Conservation (phyloP, 2,888 invertebrate genomes). For the Netelia fuscicornis region DNA sequence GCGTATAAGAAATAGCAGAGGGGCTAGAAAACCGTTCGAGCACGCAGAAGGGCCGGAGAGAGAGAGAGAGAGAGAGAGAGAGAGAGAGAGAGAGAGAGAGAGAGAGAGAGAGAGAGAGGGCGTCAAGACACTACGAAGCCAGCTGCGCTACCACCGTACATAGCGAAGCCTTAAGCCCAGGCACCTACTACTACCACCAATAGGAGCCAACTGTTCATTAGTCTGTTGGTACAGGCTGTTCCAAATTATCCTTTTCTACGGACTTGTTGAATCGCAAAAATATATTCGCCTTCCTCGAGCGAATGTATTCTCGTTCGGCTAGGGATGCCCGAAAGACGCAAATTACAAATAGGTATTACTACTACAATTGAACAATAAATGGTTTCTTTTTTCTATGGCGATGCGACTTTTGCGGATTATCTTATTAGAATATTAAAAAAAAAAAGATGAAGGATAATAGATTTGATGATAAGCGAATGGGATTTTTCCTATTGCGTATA, state of each 20-base stretch:
- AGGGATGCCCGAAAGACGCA: slow-evolving; percentile 37
- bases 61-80: slow-evolving; percentile 63
- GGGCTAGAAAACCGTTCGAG: slow-evolving; percentile 60
- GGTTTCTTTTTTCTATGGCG: too few relatives aligned
- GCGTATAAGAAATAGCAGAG: slow-evolving; percentile 40
- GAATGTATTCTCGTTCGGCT: slow-evolving; percentile 1
- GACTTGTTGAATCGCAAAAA: slow-evolving; percentile 24
- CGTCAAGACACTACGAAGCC: slow-evolving; percentile 75
- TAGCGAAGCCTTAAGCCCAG: slow-evolving; percentile 78
- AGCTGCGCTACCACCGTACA: slow-evolving; percentile 81
- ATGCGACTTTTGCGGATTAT: too few relatives aligned
- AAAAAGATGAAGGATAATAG: too few relatives aligned
- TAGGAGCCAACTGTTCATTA: slow-evolving; percentile 84
- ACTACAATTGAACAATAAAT: too few relatives aligned
- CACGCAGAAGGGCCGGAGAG: slow-evolving; percentile 33
- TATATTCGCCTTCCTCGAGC: slow-evolving; percentile 8
- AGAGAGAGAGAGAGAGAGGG: slow-evolving; percentile 14
- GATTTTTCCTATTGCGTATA: too few relatives aligned
- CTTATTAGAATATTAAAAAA: too few relatives aligned
- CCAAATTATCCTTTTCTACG: slow-evolving; percentile 73
- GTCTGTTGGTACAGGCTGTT: slow-evolving; percentile 77
- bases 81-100: too few relatives aligned
- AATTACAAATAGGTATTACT: too few relatives aligned
- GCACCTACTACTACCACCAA: slow-evolving; percentile 78
- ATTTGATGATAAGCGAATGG: too few relatives aligned